Evolutionary conservation across 1,140 invertebrate genomes (phyloP).

Genomic region (Sarcophaga peregrina): DNA sequence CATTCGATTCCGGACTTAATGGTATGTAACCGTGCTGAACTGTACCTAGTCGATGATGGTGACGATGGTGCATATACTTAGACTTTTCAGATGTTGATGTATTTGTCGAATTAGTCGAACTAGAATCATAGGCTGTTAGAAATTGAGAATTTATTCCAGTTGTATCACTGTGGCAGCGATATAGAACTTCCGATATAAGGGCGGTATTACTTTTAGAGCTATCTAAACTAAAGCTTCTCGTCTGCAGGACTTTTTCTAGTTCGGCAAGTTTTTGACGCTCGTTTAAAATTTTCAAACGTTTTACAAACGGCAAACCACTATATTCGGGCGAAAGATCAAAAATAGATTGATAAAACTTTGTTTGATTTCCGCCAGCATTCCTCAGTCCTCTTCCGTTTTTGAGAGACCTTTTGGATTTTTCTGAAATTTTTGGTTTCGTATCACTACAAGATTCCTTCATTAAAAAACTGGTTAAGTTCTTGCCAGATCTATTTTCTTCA

Average conservation of each 20-base stretch:
- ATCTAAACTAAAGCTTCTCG: slow-evolving; percentile 82
- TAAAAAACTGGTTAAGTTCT: neutral
- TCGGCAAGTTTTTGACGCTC: slow-evolving; percentile 87
- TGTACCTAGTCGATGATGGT: slow-evolving; percentile 42
- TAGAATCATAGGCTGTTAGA: slow-evolving; percentile 56
- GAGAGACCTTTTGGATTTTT: slow-evolving; percentile 48
- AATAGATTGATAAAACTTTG: slow-evolving; percentile 71
- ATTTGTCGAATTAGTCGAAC: slow-evolving; percentile 52
- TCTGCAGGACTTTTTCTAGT: slow-evolving; percentile 77
- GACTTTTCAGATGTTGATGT: slow-evolving; percentile 53
- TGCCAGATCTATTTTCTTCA: slow-evolving; percentile 44
- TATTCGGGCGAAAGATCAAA: slow-evolving; percentile 90
- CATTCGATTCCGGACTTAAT: slow-evolving; percentile 79
- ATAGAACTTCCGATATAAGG: slow-evolving; percentile 70
- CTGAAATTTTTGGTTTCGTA: slow-evolving; percentile 53
- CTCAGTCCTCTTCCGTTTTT: neutral
- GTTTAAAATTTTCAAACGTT: slow-evolving; percentile 87
- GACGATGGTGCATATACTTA: slow-evolving; percentile 39
- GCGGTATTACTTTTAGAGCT: slow-evolving; percentile 74
- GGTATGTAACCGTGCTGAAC: slow-evolving; percentile 63
- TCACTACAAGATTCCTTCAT: slow-evolving; percentile 44
- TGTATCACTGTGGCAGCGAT: slow-evolving; percentile 75
- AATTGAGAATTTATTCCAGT: slow-evolving; percentile 64
- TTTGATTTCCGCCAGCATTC: neutral
- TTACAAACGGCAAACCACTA: slow-evolving; percentile 86